These are phyloP conservation scores for Calameuta pallipes DNA, from an alignment of 2,888 invertebrate species.

Conservation along the genomic window DNA sequence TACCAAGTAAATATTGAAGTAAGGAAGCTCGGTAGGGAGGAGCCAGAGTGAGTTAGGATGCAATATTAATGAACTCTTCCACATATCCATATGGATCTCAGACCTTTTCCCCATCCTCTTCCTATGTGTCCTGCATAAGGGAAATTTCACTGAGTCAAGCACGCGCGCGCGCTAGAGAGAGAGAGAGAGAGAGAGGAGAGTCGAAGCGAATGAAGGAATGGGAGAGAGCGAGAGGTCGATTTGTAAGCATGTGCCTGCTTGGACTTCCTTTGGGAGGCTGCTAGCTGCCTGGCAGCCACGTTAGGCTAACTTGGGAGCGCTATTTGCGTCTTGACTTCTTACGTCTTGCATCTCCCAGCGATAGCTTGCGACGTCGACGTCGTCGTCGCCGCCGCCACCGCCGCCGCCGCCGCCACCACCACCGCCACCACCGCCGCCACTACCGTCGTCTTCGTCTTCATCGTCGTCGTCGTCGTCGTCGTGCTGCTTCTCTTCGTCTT, in stretches of 20 bases:
- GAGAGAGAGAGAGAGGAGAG: constrained; percentile 12
- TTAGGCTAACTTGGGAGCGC: constrained; percentile 66
- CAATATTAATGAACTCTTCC: not conserved
- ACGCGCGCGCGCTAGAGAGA: constrained; percentile 1
- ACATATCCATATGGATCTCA: not conserved
- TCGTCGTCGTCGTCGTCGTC: not conserved
- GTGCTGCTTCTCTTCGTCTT: constrained; percentile 22
- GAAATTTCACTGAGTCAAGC: constrained; percentile 18
- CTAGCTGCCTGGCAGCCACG: constrained; percentile 46
- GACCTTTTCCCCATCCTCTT: not conserved
- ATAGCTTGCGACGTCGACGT: constrained; percentile 18
- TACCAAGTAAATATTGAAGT: constrained; percentile 42
- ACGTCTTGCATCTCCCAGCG: constrained; percentile 46
- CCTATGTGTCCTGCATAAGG: constrained; percentile 27
- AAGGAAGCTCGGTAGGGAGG: constrained; percentile 15
- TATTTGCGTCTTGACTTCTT: constrained; percentile 65
- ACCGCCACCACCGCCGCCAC: too few species aligned
- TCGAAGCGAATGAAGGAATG: constrained; percentile 20
- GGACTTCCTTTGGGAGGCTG: constrained; percentile 29
- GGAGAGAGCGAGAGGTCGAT: constrained; percentile 37
- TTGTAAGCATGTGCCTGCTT: constrained; percentile 45
- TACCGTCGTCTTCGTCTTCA: too few species aligned
- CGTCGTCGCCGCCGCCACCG: constrained; percentile 25
- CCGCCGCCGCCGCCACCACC: constrained; percentile 14
- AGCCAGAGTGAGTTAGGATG: not conserved